Conservation (phyloP, 1,140 invertebrate species). For the Sinonovacula constricta region DNA sequence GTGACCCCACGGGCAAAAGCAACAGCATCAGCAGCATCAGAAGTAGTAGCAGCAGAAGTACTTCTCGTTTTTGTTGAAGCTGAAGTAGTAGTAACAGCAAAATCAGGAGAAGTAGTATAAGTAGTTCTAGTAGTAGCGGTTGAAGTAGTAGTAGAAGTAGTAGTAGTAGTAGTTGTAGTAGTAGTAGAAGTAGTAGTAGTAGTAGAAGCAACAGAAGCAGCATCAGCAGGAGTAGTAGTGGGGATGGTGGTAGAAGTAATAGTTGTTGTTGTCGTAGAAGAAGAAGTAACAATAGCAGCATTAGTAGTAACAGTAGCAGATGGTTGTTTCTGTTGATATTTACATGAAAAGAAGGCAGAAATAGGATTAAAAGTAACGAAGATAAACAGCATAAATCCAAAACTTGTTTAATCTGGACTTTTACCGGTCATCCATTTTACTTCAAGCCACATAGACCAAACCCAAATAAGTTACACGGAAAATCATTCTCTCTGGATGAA, state of each 20-base stretch:
- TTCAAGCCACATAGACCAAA: no score
- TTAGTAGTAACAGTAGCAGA: slow-evolving; percentile 1
- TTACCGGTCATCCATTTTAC: no score
- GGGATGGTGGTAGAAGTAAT: background rate
- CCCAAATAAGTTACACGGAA: no score
- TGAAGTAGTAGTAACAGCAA: slow-evolving; percentile 2
- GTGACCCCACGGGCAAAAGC: background rate
- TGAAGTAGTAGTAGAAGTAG: slow-evolving; percentile 14
- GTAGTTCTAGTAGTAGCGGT: slow-evolving; percentile 6
- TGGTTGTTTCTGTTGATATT: no score
- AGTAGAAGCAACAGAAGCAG: background rate
- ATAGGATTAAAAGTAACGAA: no score
- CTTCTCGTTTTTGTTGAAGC: background rate
- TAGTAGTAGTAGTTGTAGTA: background rate
- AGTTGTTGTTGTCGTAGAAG: background rate
- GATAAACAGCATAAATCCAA: no score
- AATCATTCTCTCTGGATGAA: no score
- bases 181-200: slow-evolving; percentile 15
- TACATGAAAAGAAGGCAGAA: no score
- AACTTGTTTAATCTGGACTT: no score
- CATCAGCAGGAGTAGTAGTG: slow-evolving; percentile 1
- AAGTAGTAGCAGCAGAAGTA: background rate
- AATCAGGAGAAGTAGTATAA: background rate
- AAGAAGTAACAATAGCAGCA: background rate
- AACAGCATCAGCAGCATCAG: background rate